Evolutionary conservation across 2,888 invertebrate genomes (phyloP).

Genomic region (Lymantria monacha): DNA sequence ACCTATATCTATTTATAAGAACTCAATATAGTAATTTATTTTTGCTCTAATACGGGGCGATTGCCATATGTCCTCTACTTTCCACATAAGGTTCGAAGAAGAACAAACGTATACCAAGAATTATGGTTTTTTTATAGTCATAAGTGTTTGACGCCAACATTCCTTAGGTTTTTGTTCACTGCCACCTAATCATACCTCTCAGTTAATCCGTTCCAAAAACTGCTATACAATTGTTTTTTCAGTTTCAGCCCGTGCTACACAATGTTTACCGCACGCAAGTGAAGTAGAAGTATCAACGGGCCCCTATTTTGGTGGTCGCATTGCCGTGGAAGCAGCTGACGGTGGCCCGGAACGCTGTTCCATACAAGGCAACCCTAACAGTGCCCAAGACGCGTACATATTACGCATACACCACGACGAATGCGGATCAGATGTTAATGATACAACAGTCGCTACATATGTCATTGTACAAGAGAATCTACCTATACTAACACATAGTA

Average conservation of each 20-base stretch:
- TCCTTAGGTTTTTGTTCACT: no score
- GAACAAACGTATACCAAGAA: no score
- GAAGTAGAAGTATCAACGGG: constrained; percentile 93
- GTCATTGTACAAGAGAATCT: constrained; percentile 92
- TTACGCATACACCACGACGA: constrained; percentile 88
- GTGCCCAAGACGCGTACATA: constrained; percentile 87
- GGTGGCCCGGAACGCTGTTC: constrained; percentile 87
- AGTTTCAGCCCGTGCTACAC: constrained; percentile 92
- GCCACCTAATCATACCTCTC: no score
- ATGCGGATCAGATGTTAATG: constrained; percentile 89
- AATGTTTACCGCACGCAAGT: constrained; percentile 90
- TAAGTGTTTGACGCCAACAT: no score
- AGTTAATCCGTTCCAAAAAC: no score
- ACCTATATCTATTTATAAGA: no score
- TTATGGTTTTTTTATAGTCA: no score
- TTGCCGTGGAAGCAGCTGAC: constrained; percentile 88
- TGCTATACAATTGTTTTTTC: background rate
- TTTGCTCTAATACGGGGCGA: no score
- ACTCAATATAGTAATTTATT: no score
- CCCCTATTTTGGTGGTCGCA: constrained; percentile 90
- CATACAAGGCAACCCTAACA: constrained; percentile 88
- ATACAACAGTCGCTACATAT: constrained; percentile 90
- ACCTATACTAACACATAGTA: constrained; percentile 91
- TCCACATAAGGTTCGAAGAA: no score
- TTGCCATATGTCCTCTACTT: no score